Percentiles rank a stretch among this genome's conserved stretches.
Conservation (phyloP, 2,113 vertebrate genomes). For the Abramis brama region DNA sequence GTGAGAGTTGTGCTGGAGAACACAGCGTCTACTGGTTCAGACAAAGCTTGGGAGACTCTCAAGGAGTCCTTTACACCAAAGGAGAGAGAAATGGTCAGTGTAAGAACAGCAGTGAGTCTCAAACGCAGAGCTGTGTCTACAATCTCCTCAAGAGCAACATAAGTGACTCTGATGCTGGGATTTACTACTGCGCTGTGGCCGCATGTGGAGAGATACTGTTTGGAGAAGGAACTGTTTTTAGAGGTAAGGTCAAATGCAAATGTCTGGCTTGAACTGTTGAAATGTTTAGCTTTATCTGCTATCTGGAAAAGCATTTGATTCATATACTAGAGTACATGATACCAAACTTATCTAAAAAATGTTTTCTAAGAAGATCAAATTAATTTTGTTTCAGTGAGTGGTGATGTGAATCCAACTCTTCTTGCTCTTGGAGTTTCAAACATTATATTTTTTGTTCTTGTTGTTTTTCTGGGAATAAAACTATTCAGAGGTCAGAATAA, state of each 20-base stretch:
- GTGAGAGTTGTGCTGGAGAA: slow-evolving; percentile 47
- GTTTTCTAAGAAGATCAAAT: too few relatives aligned
- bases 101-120: not conserved
- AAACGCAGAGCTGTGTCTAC: slow-evolving; percentile 58
- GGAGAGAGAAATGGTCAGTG: slow-evolving; percentile 48
- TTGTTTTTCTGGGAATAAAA: slow-evolving; percentile 27
- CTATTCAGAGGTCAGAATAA: not conserved
- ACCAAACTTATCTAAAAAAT: not conserved
- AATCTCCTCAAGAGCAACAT: slow-evolving; percentile 52
- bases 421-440: slow-evolving; percentile 4
- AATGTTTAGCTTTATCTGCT: not conserved
- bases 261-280: not conserved
- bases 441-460: not conserved
- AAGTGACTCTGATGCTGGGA: slow-evolving; percentile 46
- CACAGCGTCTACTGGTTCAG: slow-evolving; percentile 59
- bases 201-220: slow-evolving; percentile 63
- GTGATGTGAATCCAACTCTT: not conserved
- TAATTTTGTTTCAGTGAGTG: too few relatives aligned
- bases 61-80: slow-evolving; percentile 54
- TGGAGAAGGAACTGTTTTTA: slow-evolving; percentile 58
- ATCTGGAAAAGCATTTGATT: not conserved
- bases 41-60: slow-evolving; percentile 37
- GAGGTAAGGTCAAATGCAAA: not conserved
- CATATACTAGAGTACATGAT: not conserved
- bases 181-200: slow-evolving; percentile 62